Evolutionary conservation across 2,888 invertebrate species (phyloP).

Genomic region (Drosophila hamatofila): DNA sequence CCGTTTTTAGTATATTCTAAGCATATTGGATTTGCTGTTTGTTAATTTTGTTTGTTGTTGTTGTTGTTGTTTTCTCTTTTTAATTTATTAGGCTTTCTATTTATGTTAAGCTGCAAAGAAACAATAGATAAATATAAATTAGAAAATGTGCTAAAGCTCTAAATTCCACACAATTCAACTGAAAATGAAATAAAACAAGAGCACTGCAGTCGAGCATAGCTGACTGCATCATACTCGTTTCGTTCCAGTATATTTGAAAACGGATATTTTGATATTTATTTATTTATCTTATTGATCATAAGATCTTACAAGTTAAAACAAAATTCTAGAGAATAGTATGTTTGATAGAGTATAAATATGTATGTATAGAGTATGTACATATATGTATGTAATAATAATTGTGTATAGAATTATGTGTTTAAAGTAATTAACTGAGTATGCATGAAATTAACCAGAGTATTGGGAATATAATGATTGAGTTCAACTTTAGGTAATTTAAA

Average conservation of each 20-base stretch:
- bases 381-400: no score
- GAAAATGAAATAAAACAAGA: background rate
- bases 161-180: constrained; percentile 7
- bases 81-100: constrained; percentile 21
- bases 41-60: constrained; percentile 28
- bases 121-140: constrained; percentile 22
- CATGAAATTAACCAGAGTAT: no score
- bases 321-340: no score
- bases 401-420: no score
- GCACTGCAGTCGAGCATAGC: background rate
- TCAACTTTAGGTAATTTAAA: no score
- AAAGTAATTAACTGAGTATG: no score
- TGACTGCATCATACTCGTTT: background rate
- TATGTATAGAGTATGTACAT: no score
- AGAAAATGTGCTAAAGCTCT: constrained; percentile 4
- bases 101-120: constrained; percentile 34
- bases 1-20: constrained; percentile 12
- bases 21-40: constrained; percentile 45
- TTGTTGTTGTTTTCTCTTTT: constrained; percentile 22
- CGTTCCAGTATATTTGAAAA: no score
- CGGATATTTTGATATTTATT: background rate
- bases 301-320: no score
- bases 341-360: no score
- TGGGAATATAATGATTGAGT: no score
- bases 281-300: no score